Evolutionary conservation across 2,797 vertebrate species (phyloP).

Genomic region (Aulostomus chinensis): DNA sequence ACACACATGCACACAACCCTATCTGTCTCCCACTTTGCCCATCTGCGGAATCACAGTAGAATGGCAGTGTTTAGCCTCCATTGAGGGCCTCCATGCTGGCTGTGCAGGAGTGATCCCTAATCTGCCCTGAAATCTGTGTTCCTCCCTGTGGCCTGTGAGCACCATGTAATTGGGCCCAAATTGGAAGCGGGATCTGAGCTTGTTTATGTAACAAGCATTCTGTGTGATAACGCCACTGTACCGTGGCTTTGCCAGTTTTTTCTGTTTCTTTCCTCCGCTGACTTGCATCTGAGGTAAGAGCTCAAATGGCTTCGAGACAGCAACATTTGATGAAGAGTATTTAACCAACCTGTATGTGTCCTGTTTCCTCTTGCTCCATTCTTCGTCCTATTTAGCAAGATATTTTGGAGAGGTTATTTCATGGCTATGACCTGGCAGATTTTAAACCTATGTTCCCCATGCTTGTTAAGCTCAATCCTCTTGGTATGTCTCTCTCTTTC

Average conservation of each 20-base stretch:
- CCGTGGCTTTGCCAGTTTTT: slow-evolving; percentile 13
- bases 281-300: slow-evolving; percentile 10
- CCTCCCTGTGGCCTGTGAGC: slow-evolving; percentile 52
- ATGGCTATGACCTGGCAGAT: slow-evolving; percentile 9
- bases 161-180: slow-evolving; percentile 66
- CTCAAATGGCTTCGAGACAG: background rate
- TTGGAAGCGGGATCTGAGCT: slow-evolving; percentile 55
- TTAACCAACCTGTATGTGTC: too few relatives aligned
- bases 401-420: slow-evolving; percentile 12
- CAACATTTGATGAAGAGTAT: background rate
- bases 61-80: slow-evolving; percentile 40
- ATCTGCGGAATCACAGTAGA: slow-evolving; percentile 30
- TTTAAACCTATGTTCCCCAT: slow-evolving; percentile 9
- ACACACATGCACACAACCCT: slow-evolving; percentile 5
- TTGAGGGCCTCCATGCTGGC: slow-evolving; percentile 36
- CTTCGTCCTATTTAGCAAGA: too few relatives aligned
- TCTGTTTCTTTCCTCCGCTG: slow-evolving; percentile 12
- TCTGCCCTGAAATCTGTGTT: slow-evolving; percentile 66
- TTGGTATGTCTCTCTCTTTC: slow-evolving; percentile 24
- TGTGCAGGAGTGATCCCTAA: slow-evolving; percentile 47
- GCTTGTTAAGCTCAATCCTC: slow-evolving; percentile 27
- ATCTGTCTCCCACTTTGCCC: slow-evolving; percentile 15
- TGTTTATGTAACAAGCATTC: slow-evolving; percentile 63
- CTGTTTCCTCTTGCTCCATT: too few relatives aligned
- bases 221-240: slow-evolving; percentile 36